These are phyloP conservation scores for Ips typographus DNA, from an alignment of 1,140 invertebrate genomes.

Conservation along the genomic window DNA sequence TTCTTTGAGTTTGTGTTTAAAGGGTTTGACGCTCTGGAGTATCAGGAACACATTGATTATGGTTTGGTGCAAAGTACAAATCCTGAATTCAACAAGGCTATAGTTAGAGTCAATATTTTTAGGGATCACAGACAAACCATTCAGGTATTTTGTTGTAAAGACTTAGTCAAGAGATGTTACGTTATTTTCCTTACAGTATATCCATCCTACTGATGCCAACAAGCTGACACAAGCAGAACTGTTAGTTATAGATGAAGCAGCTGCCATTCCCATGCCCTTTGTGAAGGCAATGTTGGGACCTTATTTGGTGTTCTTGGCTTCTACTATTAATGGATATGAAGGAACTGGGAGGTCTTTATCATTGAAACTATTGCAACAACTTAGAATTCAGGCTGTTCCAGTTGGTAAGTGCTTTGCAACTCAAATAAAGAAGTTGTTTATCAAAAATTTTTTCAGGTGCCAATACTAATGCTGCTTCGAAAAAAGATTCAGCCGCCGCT, in stretches of 20 bases:
- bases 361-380: conserved; percentile 90
- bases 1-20: conserved; percentile 98
- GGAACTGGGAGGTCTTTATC: conserved; percentile 96
- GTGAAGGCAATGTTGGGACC: conserved; percentile 91
- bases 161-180: not conserved
- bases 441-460: conserved; percentile 39
- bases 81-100: conserved; percentile 95
- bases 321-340: conserved; percentile 98
- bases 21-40: conserved; percentile 92
- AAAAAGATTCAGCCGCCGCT: conserved; percentile 52
- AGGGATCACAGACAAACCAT: conserved; percentile 95
- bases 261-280: conserved; percentile 93
- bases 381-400: conserved; percentile 64
- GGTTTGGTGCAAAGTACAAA: conserved; percentile 94
- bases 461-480: conserved; percentile 53
- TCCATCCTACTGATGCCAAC: conserved; percentile 87
- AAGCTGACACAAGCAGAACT: conserved; percentile 92
- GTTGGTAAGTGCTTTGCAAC: conserved; percentile 34
- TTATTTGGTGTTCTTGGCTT: conserved; percentile 94
- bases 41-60: conserved; percentile 97
- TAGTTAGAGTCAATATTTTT: conserved; percentile 89
- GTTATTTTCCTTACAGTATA: conserved; percentile 67
- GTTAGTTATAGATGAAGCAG: conserved; percentile 97
- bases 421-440: not conserved
- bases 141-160: conserved; percentile 62